Evolutionary conservation across 2,888 invertebrate genomes (phyloP).

Genomic region (Galeruca laticollis): DNA sequence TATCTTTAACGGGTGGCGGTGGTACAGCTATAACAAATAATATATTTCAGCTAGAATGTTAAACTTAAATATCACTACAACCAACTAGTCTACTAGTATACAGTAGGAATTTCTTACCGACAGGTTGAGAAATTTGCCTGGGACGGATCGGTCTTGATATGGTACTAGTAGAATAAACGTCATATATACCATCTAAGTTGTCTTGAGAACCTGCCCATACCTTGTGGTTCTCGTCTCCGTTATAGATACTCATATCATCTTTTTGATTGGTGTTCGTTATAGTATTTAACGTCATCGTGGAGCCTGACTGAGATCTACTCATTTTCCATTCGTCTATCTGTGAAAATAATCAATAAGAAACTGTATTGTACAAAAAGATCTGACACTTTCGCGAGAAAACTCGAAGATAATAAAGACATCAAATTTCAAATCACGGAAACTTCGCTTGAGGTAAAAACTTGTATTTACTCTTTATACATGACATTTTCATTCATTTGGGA

Average conservation of each 20-base stretch:
- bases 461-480: no score
- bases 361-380: no score
- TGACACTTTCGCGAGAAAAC: no score
- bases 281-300: slow-evolving; percentile 73
- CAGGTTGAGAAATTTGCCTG: slow-evolving; percentile 83
- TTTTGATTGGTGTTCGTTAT: slow-evolving; percentile 68
- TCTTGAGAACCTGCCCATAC: slow-evolving; percentile 88
- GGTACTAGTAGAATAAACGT: slow-evolving; percentile 74
- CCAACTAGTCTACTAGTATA: neutral
- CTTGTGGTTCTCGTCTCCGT: slow-evolving; percentile 94
- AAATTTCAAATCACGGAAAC: slow-evolving; percentile 5
- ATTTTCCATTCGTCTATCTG: slow-evolving; percentile 72
- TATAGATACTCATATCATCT: slow-evolving; percentile 86
- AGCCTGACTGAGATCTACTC: slow-evolving; percentile 70
- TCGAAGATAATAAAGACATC: no score
- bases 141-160: slow-evolving; percentile 79
- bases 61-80: no score
- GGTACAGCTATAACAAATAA: slow-evolving; percentile 74
- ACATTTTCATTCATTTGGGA: no score
- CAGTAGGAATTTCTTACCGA: slow-evolving; percentile 68
- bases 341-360: slow-evolving; percentile 4
- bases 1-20: slow-evolving; percentile 75
- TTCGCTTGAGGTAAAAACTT: no score
- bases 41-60: no score
- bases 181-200: slow-evolving; percentile 79